Percentiles rank a stretch among this genome's conserved stretches.
Conservation (phyloP, 92 coral and sea anemone genomes). For the Palythoa grandis region DNA sequence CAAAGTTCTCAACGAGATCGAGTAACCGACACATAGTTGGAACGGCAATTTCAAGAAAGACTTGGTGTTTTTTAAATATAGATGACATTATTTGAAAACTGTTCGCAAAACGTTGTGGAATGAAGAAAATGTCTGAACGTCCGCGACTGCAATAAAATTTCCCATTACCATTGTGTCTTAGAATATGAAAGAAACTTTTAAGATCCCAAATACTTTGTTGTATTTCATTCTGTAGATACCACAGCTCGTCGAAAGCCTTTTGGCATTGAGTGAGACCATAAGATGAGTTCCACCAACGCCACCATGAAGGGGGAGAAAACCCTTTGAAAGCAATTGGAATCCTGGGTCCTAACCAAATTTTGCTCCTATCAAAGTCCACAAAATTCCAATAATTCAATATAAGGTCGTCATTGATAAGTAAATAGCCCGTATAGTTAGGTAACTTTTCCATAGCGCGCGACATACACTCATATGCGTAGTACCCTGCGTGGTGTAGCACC, state of each 20-base stretch:
- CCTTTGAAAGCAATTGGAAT: constrained; percentile 56
- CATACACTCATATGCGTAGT: constrained; percentile 79
- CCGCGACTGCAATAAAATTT: constrained; percentile 68
- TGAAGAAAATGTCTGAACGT: constrained; percentile 84
- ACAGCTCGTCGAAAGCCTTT: constrained; percentile 75
- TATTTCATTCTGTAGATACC: constrained; percentile 43
- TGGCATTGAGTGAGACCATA: constrained; percentile 83
- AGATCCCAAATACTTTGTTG: constrained; percentile 43
- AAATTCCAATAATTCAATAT: constrained; percentile 87
- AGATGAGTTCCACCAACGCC: constrained; percentile 90
- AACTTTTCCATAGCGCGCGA: constrained; percentile 80
- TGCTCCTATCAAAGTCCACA: constrained; percentile 53
- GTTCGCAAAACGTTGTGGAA: constrained; percentile 72
- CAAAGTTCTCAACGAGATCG: constrained; percentile 67
- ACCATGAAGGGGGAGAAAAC: constrained; percentile 52
- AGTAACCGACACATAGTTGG: constrained; percentile 87
- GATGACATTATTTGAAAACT: constrained; percentile 67
- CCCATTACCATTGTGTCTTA: constrained; percentile 67
- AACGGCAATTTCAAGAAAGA: constrained; percentile 87
- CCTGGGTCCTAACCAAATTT: constrained; percentile 89
- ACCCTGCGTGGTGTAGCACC: constrained; percentile 67
- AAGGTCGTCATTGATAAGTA: constrained; percentile 84
- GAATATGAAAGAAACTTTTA: constrained; percentile 40
- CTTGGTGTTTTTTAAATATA: constrained; percentile 77
- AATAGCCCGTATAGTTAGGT: constrained; percentile 67